phyloP scores from a whole-genome alignment of 2,797 vertebrate genomes.

The Micrastur ruficollis region DNA sequence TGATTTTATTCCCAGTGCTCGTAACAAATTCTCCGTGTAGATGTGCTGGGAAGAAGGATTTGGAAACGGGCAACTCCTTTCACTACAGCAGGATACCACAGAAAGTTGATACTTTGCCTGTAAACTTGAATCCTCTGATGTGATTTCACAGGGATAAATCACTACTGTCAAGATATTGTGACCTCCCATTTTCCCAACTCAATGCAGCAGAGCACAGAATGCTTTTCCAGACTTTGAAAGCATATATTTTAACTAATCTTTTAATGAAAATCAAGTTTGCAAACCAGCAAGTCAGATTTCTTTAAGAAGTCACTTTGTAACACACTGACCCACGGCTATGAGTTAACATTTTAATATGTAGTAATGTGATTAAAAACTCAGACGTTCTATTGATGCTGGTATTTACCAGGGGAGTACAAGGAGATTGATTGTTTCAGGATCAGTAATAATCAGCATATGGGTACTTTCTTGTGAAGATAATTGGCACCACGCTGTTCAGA shows the following conservation, averaged over 20 bases:
- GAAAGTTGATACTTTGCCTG: not conserved
- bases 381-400: slow-evolving; percentile 25
- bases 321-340: not conserved
- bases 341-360: slow-evolving; percentile 49
- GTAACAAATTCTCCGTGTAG: not conserved
- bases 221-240: not conserved
- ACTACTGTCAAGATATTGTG: not conserved
- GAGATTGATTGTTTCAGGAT: slow-evolving; percentile 54
- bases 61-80: not conserved
- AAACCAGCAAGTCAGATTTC: not conserved
- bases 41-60: not conserved
- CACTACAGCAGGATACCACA: not conserved
- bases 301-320: slow-evolving; percentile 24
- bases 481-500: slow-evolving; percentile 33
- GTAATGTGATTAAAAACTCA: slow-evolving; percentile 50
- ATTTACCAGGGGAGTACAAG: slow-evolving; percentile 55
- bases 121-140: not conserved
- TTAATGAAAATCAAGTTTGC: not conserved
- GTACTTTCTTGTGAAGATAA: slow-evolving; percentile 44
- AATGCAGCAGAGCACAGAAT: not conserved
- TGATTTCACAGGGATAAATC: not conserved
- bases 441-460: slow-evolving; percentile 36
- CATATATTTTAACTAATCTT: not conserved
- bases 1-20: not conserved
- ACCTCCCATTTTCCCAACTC: not conserved